Base-by-base conservation (phyloP, 1,140 invertebrate genomes). In the Drosophila repletoides region DNA sequence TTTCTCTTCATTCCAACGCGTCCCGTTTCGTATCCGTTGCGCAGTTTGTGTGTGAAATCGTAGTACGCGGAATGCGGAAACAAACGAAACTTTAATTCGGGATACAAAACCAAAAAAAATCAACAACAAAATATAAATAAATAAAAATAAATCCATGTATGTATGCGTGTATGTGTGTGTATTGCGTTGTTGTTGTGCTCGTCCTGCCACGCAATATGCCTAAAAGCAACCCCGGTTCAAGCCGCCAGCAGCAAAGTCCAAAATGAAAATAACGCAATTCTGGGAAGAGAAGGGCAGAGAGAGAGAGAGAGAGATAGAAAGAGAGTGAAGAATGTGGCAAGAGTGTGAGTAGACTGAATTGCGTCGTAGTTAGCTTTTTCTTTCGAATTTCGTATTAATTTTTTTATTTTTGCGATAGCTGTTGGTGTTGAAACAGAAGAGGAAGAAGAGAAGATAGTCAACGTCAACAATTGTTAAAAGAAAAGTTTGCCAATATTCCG, bases 271-370 rank as follows among this genome's bases (percentile, higher is more conserved):
- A 55, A 56, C 53, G 14, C 22, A 70, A 70, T 65, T 70, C 45
- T 49, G 45, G 3, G 38, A 29, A 21, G 28, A 64, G 45, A 63
- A 24, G 34, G 48, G 22, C 17, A 24, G 10, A 38, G 24, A 36
- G 19, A 43, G 46, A 43, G 46, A 63, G 51, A 29, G 17, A 9
- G 36, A 40, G 40, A 9, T 6, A 19, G 12, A 43, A 9, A 9
- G n/a, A n/a, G n/a, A n/a, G n/a, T 14, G 36, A 43, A 51, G 14
- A 45, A 56, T n/a, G n/a, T n/a, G n/a, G n/a, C n/a, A 36, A 59
- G 34, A 73, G 76, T 64, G 67, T 88, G 84, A 88, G 84, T 88
- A 88, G 86, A 86, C 46, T 48, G 43, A 80, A 88, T 88, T 88
- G 84, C 84, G 84, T 80, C 84, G 84, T 84, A 88, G 79, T 88